These are phyloP conservation scores for Lycophotia porphyrea DNA, from an alignment of 2,888 invertebrate genomes.

Conservation along the genomic window DNA sequence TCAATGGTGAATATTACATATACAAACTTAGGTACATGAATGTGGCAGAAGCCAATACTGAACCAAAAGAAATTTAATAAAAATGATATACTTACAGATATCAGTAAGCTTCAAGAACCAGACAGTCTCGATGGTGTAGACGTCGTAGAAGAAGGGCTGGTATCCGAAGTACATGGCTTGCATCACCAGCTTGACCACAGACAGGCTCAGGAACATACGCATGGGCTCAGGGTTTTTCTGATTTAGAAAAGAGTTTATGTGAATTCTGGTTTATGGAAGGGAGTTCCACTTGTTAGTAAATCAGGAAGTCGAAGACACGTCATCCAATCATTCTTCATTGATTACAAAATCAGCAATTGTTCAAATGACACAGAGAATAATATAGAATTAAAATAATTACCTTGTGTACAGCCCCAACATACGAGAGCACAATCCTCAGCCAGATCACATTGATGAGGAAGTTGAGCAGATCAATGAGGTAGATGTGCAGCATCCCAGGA, in stretches of 20 bases:
- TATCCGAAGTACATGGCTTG: constrained; percentile 78
- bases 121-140: constrained; percentile 67
- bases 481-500: constrained; percentile 81
- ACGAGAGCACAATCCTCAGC: constrained; percentile 79
- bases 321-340: not conserved
- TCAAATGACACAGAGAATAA: not conserved
- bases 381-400: constrained; percentile 63
- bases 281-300: not conserved
- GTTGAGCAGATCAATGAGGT: constrained; percentile 77
- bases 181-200: constrained; percentile 77
- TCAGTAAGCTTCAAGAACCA: constrained; percentile 79
- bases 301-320: too few relatives aligned
- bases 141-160: constrained; percentile 70
- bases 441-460: constrained; percentile 81
- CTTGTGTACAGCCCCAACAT: constrained; percentile 77
- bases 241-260: not conserved
- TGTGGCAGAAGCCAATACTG: not conserved
- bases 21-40: not conserved
- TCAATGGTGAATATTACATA: not conserved
- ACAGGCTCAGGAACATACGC: constrained; percentile 79
- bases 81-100: constrained; percentile 74
- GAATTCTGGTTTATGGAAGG: not conserved
- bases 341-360: not conserved
- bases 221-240: constrained; percentile 81
- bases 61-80: not conserved